A percentile compares a stretch with the other conserved stretches of the same genome.
Conservation (phyloP, 2,888 invertebrate genomes). For the Yponomeuta evonymella region DNA sequence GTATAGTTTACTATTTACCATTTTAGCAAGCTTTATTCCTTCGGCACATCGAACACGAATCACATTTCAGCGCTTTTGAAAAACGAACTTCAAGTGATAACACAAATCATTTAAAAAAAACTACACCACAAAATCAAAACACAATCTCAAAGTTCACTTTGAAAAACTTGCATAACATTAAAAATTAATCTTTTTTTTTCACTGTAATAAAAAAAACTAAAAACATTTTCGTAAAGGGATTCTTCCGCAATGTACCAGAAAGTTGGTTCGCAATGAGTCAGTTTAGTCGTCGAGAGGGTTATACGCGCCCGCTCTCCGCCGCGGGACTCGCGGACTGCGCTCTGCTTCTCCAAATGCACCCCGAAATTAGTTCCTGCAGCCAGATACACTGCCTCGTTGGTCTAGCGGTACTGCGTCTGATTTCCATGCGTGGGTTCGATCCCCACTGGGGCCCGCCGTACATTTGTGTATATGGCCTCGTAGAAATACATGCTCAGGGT, state of each 20-base stretch:
- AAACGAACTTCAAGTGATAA: too few species aligned
- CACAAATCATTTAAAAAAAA: too few species aligned
- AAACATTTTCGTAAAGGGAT: not conserved
- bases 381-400: not conserved
- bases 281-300: not conserved
- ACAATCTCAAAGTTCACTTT: not conserved
- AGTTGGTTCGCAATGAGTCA: not conserved
- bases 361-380: not conserved
- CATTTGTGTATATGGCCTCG: too few species aligned
- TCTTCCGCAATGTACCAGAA: not conserved
- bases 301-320: not conserved
- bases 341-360: not conserved
- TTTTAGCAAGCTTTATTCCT: too few species aligned
- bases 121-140: not conserved
- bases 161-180: not conserved
- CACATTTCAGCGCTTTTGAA: too few species aligned
- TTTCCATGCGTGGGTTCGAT: too few species aligned
- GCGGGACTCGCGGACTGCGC: not conserved
- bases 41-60: too few species aligned
- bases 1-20: too few species aligned
- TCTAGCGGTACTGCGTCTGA: not conserved
- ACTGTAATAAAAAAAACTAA: too few species aligned
- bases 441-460: too few species aligned
- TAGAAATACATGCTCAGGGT: too few species aligned
- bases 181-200: too few species aligned